Evolutionary conservation across 2,113 vertebrate genomes (phyloP).

Genomic region (Suricata suricatta): DNA sequence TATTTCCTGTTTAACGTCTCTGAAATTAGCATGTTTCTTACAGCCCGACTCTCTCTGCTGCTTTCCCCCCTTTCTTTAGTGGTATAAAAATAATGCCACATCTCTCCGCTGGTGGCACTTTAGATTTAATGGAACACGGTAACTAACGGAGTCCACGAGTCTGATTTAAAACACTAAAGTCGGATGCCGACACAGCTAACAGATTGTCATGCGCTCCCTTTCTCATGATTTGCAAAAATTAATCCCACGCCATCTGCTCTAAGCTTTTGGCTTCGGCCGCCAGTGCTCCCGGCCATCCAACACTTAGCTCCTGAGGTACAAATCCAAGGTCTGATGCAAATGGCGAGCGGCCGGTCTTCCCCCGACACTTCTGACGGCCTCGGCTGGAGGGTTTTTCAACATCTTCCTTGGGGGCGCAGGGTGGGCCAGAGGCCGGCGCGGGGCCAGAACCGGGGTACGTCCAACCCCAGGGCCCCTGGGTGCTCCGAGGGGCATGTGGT

Average conservation of each 20-base stretch:
- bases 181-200: background rate
- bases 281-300: background rate
- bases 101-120: background rate
- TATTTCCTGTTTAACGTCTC: background rate
- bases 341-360: background rate
- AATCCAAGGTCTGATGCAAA: background rate
- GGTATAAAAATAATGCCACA: background rate
- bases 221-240: background rate
- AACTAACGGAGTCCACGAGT: background rate
- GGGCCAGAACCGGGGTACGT: background rate
- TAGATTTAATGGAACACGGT: background rate
- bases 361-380: background rate
- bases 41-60: background rate
- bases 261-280: background rate
- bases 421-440: background rate
- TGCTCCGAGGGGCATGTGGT: rapidly evolving
- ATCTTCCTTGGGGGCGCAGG: background rate
- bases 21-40: background rate
- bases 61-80: background rate
- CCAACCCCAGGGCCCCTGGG: background rate
- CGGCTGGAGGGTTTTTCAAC: background rate
- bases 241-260: background rate
- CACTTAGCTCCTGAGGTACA: background rate
- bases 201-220: background rate
- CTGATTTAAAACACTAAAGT: background rate